Evolutionary conservation across 2,888 invertebrate species (phyloP).

Genomic region (Lottia gigantea): DNA sequence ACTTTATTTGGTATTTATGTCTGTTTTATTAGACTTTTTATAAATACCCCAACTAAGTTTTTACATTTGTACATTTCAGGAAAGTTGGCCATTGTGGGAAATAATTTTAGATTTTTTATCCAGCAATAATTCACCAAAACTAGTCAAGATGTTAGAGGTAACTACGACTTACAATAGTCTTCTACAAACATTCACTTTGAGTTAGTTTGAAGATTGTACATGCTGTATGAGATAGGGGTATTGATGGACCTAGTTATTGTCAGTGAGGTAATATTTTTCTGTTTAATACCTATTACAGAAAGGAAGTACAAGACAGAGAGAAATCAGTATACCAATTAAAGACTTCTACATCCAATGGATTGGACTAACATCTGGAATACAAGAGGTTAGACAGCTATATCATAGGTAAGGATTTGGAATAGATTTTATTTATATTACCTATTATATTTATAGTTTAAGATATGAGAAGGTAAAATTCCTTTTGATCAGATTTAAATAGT

Average conservation of each 20-base stretch:
- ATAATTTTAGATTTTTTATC: conserved; percentile 36
- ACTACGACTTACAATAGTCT: neutral
- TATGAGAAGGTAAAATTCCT: no score
- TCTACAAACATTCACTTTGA: no score
- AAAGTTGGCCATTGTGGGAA: conserved; percentile 40
- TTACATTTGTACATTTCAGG: conserved; percentile 30
- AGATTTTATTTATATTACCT: no score
- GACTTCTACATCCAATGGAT: conserved; percentile 42
- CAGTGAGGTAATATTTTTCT: no score
- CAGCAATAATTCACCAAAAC: conserved; percentile 18
- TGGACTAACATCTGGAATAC: conserved; percentile 37
- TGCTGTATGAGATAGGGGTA: no score
- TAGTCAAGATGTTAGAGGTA: conserved; percentile 38
- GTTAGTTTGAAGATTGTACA: no score
- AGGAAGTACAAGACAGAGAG: conserved; percentile 31
- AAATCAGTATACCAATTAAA: conserved; percentile 40
- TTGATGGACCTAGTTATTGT: no score
- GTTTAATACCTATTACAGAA: conserved; percentile 23
- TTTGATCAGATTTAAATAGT: no score
- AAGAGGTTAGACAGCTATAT: conserved; percentile 34
- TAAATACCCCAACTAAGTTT: no score
- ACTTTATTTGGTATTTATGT: no score
- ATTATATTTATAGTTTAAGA: no score
- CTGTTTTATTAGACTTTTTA: no score
- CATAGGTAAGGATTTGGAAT: conserved; percentile 29